phyloP scores from a whole-genome alignment of 2,113 vertebrate species.

The Strix uralensis region DNA sequence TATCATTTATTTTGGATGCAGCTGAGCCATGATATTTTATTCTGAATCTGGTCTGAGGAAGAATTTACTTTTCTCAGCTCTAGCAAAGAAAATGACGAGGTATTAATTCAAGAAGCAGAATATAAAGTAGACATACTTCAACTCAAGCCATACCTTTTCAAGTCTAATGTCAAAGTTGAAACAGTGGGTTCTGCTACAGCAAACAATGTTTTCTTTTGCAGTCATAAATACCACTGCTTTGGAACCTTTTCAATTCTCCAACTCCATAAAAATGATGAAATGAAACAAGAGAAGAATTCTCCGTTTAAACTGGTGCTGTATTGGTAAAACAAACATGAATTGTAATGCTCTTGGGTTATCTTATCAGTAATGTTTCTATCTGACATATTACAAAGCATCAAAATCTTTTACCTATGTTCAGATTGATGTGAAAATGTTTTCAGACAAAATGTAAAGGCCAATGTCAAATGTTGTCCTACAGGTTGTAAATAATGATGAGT shows the following conservation, averaged over 20 bases:
- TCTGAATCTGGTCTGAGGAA: neutral
- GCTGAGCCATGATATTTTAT: neutral
- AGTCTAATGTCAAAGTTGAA: slow-evolving; percentile 13
- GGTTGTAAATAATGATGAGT: neutral
- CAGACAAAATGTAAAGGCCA: neutral
- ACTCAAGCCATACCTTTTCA: neutral
- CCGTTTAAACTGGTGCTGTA: neutral
- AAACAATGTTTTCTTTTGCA: slow-evolving; percentile 19
- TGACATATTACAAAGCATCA: neutral
- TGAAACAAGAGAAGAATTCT: slow-evolving; percentile 15
- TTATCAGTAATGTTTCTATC: neutral
- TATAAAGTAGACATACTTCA: neutral
- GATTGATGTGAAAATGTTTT: slow-evolving; percentile 10
- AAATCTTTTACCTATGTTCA: neutral
- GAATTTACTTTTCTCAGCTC: neutral
- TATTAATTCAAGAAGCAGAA: neutral
- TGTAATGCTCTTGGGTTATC: neutral
- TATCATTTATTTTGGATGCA: neutral
- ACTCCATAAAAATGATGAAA: slow-evolving; percentile 31
- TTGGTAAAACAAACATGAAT: neutral
- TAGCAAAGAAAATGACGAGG: neutral
- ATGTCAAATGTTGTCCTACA: neutral
- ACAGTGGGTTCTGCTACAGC: neutral
- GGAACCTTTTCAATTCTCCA: slow-evolving; percentile 10
- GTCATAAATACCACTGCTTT: slow-evolving; percentile 32